Evolutionary conservation across 37 sponge, comb jelly and placozoan genomes (phyloP).

Genomic region (Chondrilla cf. caribensis): DNA sequence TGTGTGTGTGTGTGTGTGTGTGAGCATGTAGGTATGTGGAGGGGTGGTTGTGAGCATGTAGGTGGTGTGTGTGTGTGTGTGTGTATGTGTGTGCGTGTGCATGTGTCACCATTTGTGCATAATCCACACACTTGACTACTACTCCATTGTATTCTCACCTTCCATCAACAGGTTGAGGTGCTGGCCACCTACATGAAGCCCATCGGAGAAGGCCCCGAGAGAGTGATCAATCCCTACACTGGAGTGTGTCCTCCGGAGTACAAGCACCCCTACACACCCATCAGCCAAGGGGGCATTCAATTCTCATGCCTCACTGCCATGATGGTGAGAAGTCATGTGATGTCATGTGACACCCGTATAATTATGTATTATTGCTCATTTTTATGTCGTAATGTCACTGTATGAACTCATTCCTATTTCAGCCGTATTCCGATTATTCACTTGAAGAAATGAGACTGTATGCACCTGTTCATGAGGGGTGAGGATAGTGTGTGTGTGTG

Average conservation of each 20-base stretch:
- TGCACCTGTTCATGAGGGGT: slow-evolving; percentile 64
- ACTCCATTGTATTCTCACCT: neutral
- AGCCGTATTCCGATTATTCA: slow-evolving; percentile 80
- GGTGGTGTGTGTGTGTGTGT: slow-evolving; percentile 34
- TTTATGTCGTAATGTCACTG: neutral
- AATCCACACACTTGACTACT: too few relatives aligned
- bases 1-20: slow-evolving; percentile 14
- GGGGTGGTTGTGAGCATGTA: slow-evolving; percentile 6
- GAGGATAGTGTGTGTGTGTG: slow-evolving; percentile 12
- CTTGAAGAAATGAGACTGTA: slow-evolving; percentile 86
- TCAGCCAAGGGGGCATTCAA: neutral
- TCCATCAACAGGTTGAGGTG: slow-evolving; percentile 12
- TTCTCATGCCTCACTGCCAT: neutral
- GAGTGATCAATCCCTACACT: neutral
- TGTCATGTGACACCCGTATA: neutral
- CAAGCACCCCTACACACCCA: slow-evolving; percentile 14
- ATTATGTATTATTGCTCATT: neutral
- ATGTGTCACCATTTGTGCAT: neutral
- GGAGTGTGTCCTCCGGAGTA: slow-evolving; percentile 19
- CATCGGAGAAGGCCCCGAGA: neutral
- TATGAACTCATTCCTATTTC: neutral
- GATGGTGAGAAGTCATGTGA: too few relatives aligned
- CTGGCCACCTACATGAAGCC: neutral
- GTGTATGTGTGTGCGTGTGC: slow-evolving; percentile 33
- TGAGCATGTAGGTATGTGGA: slow-evolving; percentile 7